phyloP scores from a whole-genome alignment of 2,797 vertebrate genomes.

The Sebastes nivosus region DNA sequence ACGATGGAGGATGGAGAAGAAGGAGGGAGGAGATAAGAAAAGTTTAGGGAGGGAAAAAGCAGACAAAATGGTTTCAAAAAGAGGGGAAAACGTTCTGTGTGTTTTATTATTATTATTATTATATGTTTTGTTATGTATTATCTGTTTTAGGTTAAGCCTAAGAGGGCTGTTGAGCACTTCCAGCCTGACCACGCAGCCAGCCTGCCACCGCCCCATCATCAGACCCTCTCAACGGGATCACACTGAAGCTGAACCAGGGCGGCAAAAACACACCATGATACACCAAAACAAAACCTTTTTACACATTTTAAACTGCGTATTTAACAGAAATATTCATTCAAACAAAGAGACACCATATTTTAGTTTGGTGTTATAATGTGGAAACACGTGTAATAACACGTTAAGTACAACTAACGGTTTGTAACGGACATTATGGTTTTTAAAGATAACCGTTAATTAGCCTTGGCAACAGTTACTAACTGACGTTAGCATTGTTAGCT shows the following conservation, averaged over 20 bases:
- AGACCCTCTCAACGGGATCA: constrained; percentile 14
- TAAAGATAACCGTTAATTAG: constrained; percentile 9
- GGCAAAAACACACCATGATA: neutral
- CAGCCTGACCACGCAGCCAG: constrained; percentile 30
- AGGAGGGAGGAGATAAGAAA: constrained; percentile 40
- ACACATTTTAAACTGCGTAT: neutral
- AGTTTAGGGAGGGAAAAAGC: constrained; percentile 41
- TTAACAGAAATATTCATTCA: neutral
- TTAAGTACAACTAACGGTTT: neutral
- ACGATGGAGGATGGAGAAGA: constrained; percentile 59
- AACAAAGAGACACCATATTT: neutral
- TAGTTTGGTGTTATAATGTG: neutral
- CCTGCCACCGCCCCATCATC: constrained; percentile 79
- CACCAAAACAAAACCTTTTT: constrained; percentile 1
- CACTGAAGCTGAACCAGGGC: constrained; percentile 5
- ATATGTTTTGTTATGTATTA: too few species aligned
- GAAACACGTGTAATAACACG: neutral
- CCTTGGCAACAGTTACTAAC: neutral
- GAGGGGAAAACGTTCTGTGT: neutral
- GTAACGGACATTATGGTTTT: neutral
- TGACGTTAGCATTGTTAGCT: constrained; percentile 62
- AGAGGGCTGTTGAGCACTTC: constrained; percentile 41
- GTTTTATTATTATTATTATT: too few species aligned
- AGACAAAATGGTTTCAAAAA: constrained; percentile 17
- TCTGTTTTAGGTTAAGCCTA: neutral